Percentiles rank a stretch among this genome's conserved stretches.
Conservation (phyloP, 2,797 vertebrate species). For the Hirundo rustica region DNA sequence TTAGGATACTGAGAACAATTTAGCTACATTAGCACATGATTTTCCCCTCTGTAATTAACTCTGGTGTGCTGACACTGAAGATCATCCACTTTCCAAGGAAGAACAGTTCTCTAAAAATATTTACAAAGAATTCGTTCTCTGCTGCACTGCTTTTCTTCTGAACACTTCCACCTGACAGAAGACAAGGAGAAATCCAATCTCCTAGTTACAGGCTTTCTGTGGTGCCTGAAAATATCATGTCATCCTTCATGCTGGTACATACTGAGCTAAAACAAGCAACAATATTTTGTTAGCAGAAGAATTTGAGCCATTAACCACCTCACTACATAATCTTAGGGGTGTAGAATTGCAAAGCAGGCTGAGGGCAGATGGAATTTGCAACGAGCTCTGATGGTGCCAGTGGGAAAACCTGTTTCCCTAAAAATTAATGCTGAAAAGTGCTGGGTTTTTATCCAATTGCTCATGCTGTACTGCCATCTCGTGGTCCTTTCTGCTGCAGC, state of each 20-base stretch:
- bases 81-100: neutral
- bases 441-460: neutral
- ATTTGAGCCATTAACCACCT: neutral
- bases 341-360: neutral
- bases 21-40: neutral
- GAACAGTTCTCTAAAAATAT: neutral
- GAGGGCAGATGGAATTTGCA: neutral
- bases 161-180: neutral
- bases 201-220: neutral
- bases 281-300: neutral
- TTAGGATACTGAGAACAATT: neutral
- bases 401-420: neutral
- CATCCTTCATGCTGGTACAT: neutral
- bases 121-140: neutral
- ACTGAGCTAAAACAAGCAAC: neutral
- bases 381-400: neutral
- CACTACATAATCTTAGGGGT: neutral
- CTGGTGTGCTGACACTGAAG: neutral
- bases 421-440: neutral
- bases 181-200: neutral
- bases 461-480: conserved; percentile 71
- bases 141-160: neutral
- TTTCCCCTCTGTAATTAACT: neutral
- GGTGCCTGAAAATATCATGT: neutral
- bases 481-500: neutral